phyloP scores from a whole-genome alignment of 2,797 vertebrate species.

The Microctenopoma lineatum region DNA sequence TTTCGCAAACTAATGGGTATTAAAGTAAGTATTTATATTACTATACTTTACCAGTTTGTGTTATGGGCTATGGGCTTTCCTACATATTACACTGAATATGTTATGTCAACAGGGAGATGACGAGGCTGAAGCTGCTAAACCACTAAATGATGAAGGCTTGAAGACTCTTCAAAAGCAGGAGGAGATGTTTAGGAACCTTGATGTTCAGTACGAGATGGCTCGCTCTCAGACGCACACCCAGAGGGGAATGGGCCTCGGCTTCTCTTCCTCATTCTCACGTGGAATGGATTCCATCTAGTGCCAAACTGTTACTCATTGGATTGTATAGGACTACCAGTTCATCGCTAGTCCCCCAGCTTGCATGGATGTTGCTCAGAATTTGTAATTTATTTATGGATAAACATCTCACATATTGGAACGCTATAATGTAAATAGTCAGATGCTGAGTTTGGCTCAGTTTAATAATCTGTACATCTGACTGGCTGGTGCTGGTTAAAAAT shows the following conservation, averaged over 20 bases:
- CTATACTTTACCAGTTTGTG: background rate
- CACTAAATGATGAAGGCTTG: slow-evolving; percentile 90
- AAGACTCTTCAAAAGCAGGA: slow-evolving; percentile 98
- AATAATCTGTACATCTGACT: slow-evolving; percentile 84
- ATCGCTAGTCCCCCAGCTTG: slow-evolving; percentile 91
- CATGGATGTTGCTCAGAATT: slow-evolving; percentile 94
- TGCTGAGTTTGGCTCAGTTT: slow-evolving; percentile 89
- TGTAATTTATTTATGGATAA: slow-evolving; percentile 94
- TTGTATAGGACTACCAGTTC: slow-evolving; percentile 68
- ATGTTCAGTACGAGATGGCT: slow-evolving; percentile 99
- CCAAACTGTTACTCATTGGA: slow-evolving; percentile 51
- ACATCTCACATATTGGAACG: slow-evolving; percentile 70
- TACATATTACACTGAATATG: background rate
- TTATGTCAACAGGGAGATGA: slow-evolving; percentile 87
- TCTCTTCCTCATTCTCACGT: slow-evolving; percentile 91
- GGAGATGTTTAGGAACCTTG: slow-evolving; percentile 96
- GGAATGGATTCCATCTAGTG: slow-evolving; percentile 95
- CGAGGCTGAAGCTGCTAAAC: slow-evolving; percentile 85
- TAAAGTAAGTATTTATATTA: slow-evolving; percentile 86
- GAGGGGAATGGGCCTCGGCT: slow-evolving; percentile 97
- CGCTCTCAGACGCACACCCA: slow-evolving; percentile 98
- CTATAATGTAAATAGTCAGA: slow-evolving; percentile 93
- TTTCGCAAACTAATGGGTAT: slow-evolving; percentile 99
- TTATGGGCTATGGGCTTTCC: background rate
- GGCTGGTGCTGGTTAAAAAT: slow-evolving; percentile 56